Percentiles rank a stretch among this genome's conserved stretches.
Conservation (phyloP, 2,113 vertebrate species). For the Microcebus lehilahytsara region DNA sequence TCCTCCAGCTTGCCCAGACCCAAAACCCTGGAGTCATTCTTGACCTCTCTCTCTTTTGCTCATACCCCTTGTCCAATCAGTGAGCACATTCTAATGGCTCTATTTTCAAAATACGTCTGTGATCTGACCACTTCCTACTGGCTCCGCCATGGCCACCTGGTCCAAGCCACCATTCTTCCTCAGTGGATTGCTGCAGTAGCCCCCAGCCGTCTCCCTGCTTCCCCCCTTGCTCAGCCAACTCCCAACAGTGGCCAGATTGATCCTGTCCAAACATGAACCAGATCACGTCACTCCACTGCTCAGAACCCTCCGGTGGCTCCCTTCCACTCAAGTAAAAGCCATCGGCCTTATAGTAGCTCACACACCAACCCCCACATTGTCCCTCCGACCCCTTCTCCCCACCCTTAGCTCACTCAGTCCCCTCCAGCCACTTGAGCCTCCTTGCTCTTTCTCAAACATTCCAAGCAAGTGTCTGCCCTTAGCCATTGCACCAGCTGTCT, state of each 20-base stretch:
- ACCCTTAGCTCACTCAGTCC: neutral
- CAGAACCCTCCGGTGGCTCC: neutral
- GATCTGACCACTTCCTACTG: neutral
- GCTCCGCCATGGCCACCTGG: neutral
- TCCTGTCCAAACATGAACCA: neutral
- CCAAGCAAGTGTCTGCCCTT: neutral
- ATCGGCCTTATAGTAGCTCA: neutral
- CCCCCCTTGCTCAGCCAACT: neutral
- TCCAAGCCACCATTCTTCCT: neutral
- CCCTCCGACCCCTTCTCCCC: neutral
- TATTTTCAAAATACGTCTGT: neutral
- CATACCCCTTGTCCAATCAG: neutral
- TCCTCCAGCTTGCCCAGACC: neutral
- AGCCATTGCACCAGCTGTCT: neutral
- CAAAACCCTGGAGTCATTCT: neutral
- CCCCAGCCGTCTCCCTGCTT: neutral
- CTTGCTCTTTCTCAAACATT: neutral
- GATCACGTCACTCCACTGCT: neutral
- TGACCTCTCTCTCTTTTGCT: neutral
- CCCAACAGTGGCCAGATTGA: neutral
- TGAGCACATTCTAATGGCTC: neutral
- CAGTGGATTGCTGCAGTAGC: neutral
- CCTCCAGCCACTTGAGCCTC: neutral
- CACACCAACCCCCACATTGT: accelerated
- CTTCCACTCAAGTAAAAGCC: neutral